phyloP scores from a whole-genome alignment of 2,888 invertebrate genomes.

The Gisinianus flammeolus region DNA sequence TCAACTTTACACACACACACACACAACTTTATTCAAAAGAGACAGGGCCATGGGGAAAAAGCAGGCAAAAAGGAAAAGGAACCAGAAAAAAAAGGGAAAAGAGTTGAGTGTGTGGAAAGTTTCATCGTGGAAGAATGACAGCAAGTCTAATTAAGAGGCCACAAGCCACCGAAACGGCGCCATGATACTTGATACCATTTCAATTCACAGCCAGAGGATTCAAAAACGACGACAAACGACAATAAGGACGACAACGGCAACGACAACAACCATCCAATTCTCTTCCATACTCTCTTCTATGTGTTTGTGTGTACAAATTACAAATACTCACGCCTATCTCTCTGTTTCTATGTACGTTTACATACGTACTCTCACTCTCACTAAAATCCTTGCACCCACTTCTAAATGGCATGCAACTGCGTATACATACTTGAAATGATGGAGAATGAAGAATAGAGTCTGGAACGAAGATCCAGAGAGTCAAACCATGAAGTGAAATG shows the following conservation, averaged over 20 bases:
- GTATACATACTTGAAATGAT: no score
- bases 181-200: constrained; percentile 42
- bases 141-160: constrained; percentile 33
- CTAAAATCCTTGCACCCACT: no score
- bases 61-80: neutral
- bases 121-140: constrained; percentile 22
- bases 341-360: neutral
- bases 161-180: constrained; percentile 37
- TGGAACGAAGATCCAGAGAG: neutral
- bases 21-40: no score
- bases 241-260: no score
- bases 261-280: neutral
- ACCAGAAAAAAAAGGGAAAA: neutral
- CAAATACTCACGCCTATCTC: neutral
- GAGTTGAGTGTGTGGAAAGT: neutral
- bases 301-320: no score
- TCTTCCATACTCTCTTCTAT: neutral
- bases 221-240: neutral
- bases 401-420: no score
- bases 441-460: no score
- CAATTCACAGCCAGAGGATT: constrained; percentile 4
- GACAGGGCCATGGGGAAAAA: neutral
- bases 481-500: neutral
- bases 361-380: neutral
- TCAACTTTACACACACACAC: no score